Percentiles rank a stretch among this genome's conserved stretches.
phyloP scores from a whole-genome alignment of 2,797 vertebrate genomes.

The Argyrosomus regius region DNA sequence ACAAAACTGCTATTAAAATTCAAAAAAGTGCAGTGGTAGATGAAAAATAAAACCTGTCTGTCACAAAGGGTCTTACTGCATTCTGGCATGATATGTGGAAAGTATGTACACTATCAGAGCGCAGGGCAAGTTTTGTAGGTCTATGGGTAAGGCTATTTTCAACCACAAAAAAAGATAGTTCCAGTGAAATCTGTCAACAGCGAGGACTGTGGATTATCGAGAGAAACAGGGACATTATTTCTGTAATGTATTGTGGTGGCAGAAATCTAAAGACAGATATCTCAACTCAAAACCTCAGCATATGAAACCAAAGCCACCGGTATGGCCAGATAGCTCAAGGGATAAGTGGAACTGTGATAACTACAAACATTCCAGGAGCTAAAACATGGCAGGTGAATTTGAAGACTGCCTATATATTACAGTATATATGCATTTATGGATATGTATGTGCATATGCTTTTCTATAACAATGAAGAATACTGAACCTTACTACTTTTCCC shows the following conservation, averaged over 20 bases:
- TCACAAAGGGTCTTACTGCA: background rate
- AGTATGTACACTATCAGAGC: background rate
- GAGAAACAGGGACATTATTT: background rate
- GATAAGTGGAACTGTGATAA: background rate
- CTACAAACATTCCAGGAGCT: background rate
- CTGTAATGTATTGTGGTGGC: background rate
- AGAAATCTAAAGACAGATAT: background rate
- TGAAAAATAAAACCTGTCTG: background rate
- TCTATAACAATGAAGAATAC: background rate
- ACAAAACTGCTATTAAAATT: slow-evolving; percentile 7
- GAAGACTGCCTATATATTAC: background rate
- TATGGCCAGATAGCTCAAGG: background rate
- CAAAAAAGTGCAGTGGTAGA: background rate
- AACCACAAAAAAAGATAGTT: background rate
- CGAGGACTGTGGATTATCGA: background rate
- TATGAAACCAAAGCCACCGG: background rate
- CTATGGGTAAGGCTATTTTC: background rate
- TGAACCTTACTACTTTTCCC: background rate
- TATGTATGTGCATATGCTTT: background rate
- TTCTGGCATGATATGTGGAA: background rate
- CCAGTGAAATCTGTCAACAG: background rate
- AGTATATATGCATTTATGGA: background rate
- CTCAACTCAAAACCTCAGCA: background rate
- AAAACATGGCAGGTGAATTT: background rate
- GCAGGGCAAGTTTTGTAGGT: too few species aligned